Evolutionary conservation across 1,140 invertebrate genomes (phyloP), one percentile per base, ranked within the genome.

Genomic region (Drosophila repletoides): DNA sequence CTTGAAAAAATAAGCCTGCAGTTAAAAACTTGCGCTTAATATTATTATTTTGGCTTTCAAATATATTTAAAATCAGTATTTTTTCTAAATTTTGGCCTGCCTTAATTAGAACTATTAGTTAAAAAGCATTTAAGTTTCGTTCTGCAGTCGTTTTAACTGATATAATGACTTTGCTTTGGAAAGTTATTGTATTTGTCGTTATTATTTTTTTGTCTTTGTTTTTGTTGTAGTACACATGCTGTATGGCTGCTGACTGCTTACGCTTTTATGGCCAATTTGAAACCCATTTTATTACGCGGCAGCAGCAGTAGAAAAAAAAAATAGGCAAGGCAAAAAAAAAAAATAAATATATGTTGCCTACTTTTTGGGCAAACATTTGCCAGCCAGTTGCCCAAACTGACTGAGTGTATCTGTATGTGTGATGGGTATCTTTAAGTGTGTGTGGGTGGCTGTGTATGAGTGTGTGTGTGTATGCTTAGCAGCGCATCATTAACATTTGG

Each of bases 231-330:
- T 29, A 69, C 56, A 72, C 56, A 72, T 53, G 56, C 31, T 48
- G 45, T 61, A 40, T 24, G 36, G 36, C 15, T 34, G 24, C 34
- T 33, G 45, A 14, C 29, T 76, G 52, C 51, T 65, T 65, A 61
- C 55, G 64, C 55, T 60, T 77, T 79, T 79, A 77, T 65, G 75
- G 70, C 76, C 75, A 79, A 77, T 77, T 77, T 74, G 75, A 79
- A 77, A 65, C 75, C 74, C 75, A 79, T 77, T 77, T 79, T 75
- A 77, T 74, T 79, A 61, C 46, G 36, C 72, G 55, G 28, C 33
- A 24, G 14, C 12, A 22, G 10, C 21, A 56, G 43, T 33, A 28
- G 24, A 3, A 41, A 59, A 28, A 24, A 26, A 40, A 38, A 15
- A 41, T 6, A 34, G 29, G 46, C 12, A 52, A 61, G 38, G 19